Evolutionary conservation across 2,888 invertebrate species (phyloP).

Genomic region (Notodromas monacha): DNA sequence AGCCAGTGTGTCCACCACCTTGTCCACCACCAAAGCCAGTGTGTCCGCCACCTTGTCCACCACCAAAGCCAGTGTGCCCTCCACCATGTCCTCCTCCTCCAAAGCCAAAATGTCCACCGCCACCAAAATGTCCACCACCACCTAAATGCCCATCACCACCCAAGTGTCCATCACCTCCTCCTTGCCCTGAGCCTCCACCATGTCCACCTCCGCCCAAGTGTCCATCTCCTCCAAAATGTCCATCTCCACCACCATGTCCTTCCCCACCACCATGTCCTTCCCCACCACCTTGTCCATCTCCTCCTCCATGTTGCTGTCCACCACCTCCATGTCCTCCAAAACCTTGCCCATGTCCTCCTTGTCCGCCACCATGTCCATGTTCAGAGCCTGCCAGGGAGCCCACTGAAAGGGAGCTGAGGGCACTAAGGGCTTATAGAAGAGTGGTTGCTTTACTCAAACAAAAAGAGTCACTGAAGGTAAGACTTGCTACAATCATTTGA

Average conservation of each 20-base stretch:
- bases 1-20: not conserved
- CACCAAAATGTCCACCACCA: too few species aligned
- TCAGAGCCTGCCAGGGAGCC: too few species aligned
- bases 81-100: not conserved
- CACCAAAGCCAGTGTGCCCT: not conserved
- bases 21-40: too few species aligned
- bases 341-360: not conserved
- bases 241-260: conserved; percentile 1
- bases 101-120: not conserved
- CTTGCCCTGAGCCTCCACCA: not conserved
- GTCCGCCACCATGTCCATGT: too few species aligned
- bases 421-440: too few species aligned
- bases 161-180: not conserved
- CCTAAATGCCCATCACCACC: not conserved
- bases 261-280: too few species aligned
- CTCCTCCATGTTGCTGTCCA: not conserved
- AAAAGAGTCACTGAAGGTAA: too few species aligned
- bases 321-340: not conserved
- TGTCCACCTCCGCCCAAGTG: not conserved
- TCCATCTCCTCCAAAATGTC: not conserved
- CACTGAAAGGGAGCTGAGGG: too few species aligned
- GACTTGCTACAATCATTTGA: too few species aligned
- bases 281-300: not conserved
- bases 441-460: too few species aligned
- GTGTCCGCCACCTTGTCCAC: too few species aligned